A percentile compares a stretch with the other conserved stretches of the same genome.
These are phyloP conservation scores for Megaptera novaeangliae DNA, from an alignment of 2,113 vertebrate genomes.

Conservation along the genomic window DNA sequence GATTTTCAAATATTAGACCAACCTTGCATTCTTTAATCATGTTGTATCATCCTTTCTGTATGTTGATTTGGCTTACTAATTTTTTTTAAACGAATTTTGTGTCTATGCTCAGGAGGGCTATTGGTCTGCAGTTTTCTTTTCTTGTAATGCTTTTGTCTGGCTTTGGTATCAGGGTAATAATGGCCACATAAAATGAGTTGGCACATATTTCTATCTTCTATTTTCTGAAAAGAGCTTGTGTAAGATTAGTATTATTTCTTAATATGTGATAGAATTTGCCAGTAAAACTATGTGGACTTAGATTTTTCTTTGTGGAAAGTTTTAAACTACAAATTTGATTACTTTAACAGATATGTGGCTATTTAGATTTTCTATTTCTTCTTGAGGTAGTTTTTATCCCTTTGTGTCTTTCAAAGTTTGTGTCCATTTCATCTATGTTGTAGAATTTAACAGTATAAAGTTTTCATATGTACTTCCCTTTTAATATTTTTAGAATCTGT, in stretches of 20 bases:
- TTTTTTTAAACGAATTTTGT: background rate
- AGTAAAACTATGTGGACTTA: background rate
- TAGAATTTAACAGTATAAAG: background rate
- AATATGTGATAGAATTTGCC: background rate
- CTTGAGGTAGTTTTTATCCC: background rate
- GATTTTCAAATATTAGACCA: background rate
- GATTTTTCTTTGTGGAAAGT: background rate
- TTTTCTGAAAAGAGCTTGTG: background rate
- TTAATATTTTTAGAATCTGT: background rate
- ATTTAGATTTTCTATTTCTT: constrained; percentile 8
- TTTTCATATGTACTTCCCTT: background rate
- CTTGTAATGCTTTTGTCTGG: background rate
- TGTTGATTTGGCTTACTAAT: background rate
- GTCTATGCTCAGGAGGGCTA: background rate
- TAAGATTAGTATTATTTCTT: background rate
- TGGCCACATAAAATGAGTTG: background rate
- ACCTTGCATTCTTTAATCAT: background rate
- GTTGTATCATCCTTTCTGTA: background rate
- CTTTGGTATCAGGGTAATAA: background rate
- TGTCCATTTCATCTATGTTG: background rate
- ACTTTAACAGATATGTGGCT: background rate
- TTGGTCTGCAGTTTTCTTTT: background rate
- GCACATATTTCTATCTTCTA: background rate
- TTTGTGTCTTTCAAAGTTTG: background rate
- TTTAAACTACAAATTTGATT: background rate